A percentile compares a stretch with the other conserved stretches of the same genome.
phyloP scores from a whole-genome alignment of 2,888 invertebrate species.

The Macropis europaea region DNA sequence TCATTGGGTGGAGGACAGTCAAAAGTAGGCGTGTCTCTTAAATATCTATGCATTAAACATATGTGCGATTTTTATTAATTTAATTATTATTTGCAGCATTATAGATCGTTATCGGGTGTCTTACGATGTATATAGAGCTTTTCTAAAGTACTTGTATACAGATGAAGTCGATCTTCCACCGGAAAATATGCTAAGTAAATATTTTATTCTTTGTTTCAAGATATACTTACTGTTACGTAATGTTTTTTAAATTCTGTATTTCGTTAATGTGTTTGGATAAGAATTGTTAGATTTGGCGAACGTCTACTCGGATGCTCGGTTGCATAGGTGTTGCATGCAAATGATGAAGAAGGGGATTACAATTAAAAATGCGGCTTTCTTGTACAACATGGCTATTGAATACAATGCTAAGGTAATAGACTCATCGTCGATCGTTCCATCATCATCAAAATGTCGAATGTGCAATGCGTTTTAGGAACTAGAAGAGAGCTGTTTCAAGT shows the following conservation, averaged over 20 bases:
- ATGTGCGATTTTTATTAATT: background rate
- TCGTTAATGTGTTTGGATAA: constrained; percentile 47
- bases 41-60: background rate
- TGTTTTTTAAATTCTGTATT: constrained; percentile 3
- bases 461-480: constrained; percentile 79
- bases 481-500: constrained; percentile 83
- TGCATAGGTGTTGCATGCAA: constrained; percentile 82
- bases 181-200: constrained; percentile 83
- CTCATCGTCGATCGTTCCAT: background rate
- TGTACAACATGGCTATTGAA: constrained; percentile 82
- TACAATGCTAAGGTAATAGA: constrained; percentile 80
- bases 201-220: background rate
- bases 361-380: constrained; percentile 82
- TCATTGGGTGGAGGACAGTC: constrained; percentile 82
- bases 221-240: background rate
- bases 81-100: constrained; percentile 67
- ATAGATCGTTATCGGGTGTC: constrained; percentile 79
- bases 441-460: background rate
- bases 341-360: constrained; percentile 83
- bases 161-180: constrained; percentile 82
- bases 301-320: constrained; percentile 82
- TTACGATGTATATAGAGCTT: constrained; percentile 83
- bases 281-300: constrained; percentile 83
- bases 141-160: constrained; percentile 84
- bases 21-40: constrained; percentile 78